Evolutionary conservation across 2,113 vertebrate species (phyloP), one percentile per base, ranked within the genome.

Genomic region (Piaya cayana): DNA sequence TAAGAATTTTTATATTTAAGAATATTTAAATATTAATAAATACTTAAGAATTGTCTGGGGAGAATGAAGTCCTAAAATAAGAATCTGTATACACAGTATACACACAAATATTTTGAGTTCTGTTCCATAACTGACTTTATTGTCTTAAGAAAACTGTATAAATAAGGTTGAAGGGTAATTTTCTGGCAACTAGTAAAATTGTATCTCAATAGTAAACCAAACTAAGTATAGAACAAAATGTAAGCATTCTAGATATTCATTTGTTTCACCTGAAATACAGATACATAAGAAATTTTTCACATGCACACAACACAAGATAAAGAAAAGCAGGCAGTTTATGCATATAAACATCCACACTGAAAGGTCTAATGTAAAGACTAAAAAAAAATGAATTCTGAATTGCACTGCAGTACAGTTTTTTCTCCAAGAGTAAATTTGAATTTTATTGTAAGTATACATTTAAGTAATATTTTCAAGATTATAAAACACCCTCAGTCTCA

Each of bases 381-480:
- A 90, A 91, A 82, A 25, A 3, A 59, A 42, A 72, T n/a, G n/a
- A 87, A 43, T 1, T 32, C 59, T 27, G 29, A 85, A 74, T 34
- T 42, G 22, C 39, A 62, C 12, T 58, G 53, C 25, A 45, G 20
- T 32, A 18, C 2, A 60, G 18, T 55, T 6, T 87, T 74, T 82
- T 77, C 30, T 77, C 30, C 47, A 59, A 83, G 55, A 8, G 16
- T 16, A 84, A 90, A 82, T 13, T 56, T 36, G 37, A 79, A 76
- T 80, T 91, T 91, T 69, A 87, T 1, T 8, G 9, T 89, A 82
- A 87, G 45, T 45, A 69, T 17, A 79, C 34, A 71, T 58, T 94
- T 82, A 84, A 92, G 62, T 82, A 89, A 69, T 82, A 91, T 64
- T 84, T 91, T 76, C 36, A 76, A 49, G 81, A 82, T 88, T 92